A percentile compares a stretch with the other conserved stretches of the same genome.
Conservation (phyloP, 2,888 invertebrate species). For the Xylophagus ater region DNA sequence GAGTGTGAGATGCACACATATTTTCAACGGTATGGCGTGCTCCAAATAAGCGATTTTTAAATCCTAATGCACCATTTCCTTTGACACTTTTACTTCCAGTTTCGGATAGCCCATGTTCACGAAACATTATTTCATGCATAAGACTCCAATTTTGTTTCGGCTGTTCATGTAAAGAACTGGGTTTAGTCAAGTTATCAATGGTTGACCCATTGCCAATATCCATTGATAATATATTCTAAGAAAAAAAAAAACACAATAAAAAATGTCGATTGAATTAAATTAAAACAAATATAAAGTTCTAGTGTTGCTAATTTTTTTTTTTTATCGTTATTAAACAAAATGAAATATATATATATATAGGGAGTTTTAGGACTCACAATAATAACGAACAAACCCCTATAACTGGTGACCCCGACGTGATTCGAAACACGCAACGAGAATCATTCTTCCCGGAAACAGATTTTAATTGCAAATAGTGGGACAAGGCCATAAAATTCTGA, state of each 20-base stretch:
- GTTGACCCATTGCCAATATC: slow-evolving; percentile 9
- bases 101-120: slow-evolving; percentile 26
- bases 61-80: slow-evolving; percentile 27
- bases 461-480: no score
- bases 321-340: no score
- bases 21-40: slow-evolving; percentile 74
- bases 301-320: no score
- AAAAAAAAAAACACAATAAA: neutral
- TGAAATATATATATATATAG: no score
- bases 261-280: no score
- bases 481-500: no score
- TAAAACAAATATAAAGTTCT: no score
- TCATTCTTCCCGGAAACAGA: no score
- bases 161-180: slow-evolving; percentile 16
- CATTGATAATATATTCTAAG: neutral
- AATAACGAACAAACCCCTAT: no score
- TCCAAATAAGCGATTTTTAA: slow-evolving; percentile 63
- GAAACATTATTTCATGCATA: slow-evolving; percentile 26
- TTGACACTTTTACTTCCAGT: slow-evolving; percentile 16
- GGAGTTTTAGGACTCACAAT: no score
- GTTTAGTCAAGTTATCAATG: neutral
- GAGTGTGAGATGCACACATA: slow-evolving; percentile 62
- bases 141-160: slow-evolving; percentile 30
- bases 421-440: no score
- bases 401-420: no score